Evolutionary conservation across 2,797 vertebrate genomes (phyloP).

Genomic region (Halcyon smyrnensis): DNA sequence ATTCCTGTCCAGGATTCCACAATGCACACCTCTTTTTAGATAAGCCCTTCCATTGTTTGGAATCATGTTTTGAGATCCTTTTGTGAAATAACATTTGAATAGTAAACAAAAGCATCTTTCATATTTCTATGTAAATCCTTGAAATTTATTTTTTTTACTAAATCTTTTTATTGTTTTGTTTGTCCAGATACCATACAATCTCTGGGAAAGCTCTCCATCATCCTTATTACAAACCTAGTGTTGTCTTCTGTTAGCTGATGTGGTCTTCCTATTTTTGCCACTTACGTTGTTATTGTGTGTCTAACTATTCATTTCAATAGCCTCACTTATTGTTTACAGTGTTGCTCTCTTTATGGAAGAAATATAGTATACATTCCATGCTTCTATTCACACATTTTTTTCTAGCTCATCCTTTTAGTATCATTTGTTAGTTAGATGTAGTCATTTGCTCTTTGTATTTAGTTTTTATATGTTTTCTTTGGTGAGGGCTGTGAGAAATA

Average conservation of each 20-base stretch:
- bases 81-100: conserved; percentile 1
- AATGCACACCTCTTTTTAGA: not conserved
- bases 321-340: not conserved
- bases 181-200: not conserved
- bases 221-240: not conserved
- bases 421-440: not conserved
- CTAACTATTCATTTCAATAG: not conserved
- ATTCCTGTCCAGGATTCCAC: not conserved
- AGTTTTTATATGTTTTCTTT: not conserved
- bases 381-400: not conserved
- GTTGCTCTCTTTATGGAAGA: not conserved
- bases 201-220: not conserved
- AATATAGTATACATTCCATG: not conserved
- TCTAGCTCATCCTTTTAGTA: not conserved
- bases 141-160: not conserved
- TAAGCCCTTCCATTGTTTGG: not conserved
- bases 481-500: not conserved
- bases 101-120: not conserved
- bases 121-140: not conserved
- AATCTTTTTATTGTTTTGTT: not conserved
- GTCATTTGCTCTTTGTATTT: not conserved
- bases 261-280: not conserved
- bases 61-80: not conserved
- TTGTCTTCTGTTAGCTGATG: not conserved
- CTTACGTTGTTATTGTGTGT: not conserved